phyloP scores from a whole-genome alignment of 2,888 invertebrate species.

The Brenthis daphne region DNA sequence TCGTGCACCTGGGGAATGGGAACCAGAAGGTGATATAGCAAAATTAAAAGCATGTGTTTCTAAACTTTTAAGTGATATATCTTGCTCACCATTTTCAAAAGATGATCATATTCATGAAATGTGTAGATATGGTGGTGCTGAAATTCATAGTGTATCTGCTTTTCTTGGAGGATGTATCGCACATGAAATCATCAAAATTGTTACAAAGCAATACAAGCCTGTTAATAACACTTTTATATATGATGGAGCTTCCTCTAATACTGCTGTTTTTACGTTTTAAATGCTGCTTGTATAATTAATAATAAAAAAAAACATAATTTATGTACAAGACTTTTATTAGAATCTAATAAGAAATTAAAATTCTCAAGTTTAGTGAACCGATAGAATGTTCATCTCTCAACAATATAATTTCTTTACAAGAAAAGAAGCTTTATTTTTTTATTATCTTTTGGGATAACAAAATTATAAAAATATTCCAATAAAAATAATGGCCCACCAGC shows the following conservation, averaged over 20 bases:
- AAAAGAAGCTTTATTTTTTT: no score
- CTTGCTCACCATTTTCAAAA: conserved; percentile 88
- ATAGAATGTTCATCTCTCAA: neutral
- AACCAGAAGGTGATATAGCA: conserved; percentile 94
- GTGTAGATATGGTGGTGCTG: conserved; percentile 96
- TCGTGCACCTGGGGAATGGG: conserved; percentile 93
- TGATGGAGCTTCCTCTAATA: conserved; percentile 95
- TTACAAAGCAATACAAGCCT: conserved; percentile 98
- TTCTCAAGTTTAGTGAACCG: neutral
- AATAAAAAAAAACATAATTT: conserved; percentile 29
- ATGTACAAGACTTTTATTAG: conserved; percentile 18
- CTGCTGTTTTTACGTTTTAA: conserved; percentile 90
- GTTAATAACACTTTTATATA: conserved; percentile 97
- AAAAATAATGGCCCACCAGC: conserved; percentile 7
- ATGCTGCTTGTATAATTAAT: conserved; percentile 42
- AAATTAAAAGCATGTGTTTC: conserved; percentile 89
- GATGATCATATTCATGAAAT: conserved; percentile 98
- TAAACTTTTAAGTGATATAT: conserved; percentile 93
- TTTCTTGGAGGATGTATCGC: conserved; percentile 96
- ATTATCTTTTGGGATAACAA: no score
- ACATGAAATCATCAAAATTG: conserved; percentile 97
- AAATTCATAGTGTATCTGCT: conserved; percentile 96
- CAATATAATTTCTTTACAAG: no score
- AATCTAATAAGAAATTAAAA: conserved; percentile 19
- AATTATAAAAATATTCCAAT: neutral